Evolutionary conservation across 2,797 vertebrate species (phyloP), one percentile per base, ranked within the genome.

Genomic region (Urosaurus nigricauda): DNA sequence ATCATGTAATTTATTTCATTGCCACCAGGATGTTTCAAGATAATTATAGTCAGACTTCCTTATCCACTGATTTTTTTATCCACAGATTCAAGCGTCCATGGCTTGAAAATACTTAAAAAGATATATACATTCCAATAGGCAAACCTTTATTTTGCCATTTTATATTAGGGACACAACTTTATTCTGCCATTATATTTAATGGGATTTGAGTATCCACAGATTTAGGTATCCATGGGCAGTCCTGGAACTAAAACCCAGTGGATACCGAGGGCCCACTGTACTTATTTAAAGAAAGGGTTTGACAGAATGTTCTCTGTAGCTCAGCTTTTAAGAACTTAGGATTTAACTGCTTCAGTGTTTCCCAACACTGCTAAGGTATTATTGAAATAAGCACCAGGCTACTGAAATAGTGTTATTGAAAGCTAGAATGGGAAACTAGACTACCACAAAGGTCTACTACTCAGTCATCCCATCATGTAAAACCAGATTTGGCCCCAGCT

Each of bases 341-440:
- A 29, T n/a, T 65, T 86, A 71, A 88, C 4, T 11, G 35, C 17
- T 26, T 13, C 77, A 82, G 79, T 5, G 3, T 77, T 74, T 58
- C 70, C 0, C 32, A 60, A 58, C 82, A 65, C 70, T 29, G 79
- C 85, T 3, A 2, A 71, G 0, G 0, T 29, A 56, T 37, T 53
- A 63, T 21, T 1, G 11, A 79, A 37, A 60, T 8, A 51, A 71
- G 32, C 68, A 37, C 21, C 26, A 58, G 26, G 29, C 35, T 63
- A 35, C 11, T 63, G 58, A 24, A 2, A 14, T 56, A 37, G 37
- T 63, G 40, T 40, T 35, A 37, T 29, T 87, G 79, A 5, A 47
- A 56, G 16, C 40, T 56, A 47, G 14, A 1, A 21, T 29, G 7
- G 79, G 43, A 26, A 75, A n/a, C 4, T 35, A 29, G 43, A n/a